Evolutionary conservation across 2,888 invertebrate genomes (phyloP), one percentile per base, ranked within the genome.

Genomic region (Drosophila kanekoi): DNA sequence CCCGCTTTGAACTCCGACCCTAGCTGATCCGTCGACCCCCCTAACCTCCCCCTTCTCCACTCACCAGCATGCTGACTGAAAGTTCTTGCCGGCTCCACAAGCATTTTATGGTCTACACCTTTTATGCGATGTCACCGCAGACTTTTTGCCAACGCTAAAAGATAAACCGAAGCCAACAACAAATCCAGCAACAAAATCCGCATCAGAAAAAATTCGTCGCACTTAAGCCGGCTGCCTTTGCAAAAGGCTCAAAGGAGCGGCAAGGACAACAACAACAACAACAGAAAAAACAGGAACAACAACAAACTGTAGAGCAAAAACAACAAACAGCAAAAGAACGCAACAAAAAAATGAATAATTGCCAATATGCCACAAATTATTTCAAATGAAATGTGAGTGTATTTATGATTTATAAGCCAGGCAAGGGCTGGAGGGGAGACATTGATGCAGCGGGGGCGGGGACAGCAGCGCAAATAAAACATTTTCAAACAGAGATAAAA

Each of bases 331-430:
- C 1, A 16, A 51, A n/a, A 28, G 23, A 41, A 53, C 28, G 8
- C 28, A 28, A 61, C 70, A 67, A 59, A 77, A 66, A 49, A 77
- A 89, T 89, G 88, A 86, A 89, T 89, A 89, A 87, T 87, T 87
- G 89, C 89, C 89, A 87, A 87, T 87, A 88, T 89, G 87, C 88
- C 89, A 88, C 83, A 89, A 85, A 87, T 86, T 82, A 85, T 88
- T 87, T 79, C 83, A 89, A 87, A 89, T 85, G 77, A 89, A 87
- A 85, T 89, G 88, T 87, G 89, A 89, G 87, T 87, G 72, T 87
- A 87, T 89, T 89, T 86, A 86, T 89, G 85, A 86, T 86, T 86
- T 86, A 86, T 86, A 75, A 54, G 40, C 20, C n/a, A 35, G 13
- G 40, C 4, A 11, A 43, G 16, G 44, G n/a, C 18, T 13, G 41